These are phyloP conservation scores for Clitarchus hookeri DNA, from an alignment of 2,888 invertebrate genomes.

Conservation along the genomic window DNA sequence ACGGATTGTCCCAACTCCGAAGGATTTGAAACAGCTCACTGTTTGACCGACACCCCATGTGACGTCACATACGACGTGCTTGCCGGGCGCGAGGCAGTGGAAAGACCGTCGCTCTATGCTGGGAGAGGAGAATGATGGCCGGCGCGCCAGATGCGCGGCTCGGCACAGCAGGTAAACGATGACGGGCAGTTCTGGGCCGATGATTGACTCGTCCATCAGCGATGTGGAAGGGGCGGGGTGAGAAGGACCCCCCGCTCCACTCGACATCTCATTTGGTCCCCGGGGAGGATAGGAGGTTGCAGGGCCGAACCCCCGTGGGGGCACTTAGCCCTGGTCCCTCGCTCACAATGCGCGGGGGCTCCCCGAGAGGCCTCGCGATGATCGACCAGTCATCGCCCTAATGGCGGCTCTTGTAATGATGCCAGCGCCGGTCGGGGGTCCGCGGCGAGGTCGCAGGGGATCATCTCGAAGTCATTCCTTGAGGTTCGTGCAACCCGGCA, in stretches of 20 bases:
- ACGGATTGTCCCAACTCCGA: too few relatives aligned
- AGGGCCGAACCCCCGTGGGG: neutral
- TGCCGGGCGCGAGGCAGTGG: too few relatives aligned
- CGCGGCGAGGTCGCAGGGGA: neutral
- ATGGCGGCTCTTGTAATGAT: slow-evolving; percentile 14
- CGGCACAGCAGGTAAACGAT: slow-evolving; percentile 8
- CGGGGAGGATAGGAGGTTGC: neutral
- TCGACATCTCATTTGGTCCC: slow-evolving; percentile 7
- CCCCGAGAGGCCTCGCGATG: neutral
- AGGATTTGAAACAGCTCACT: too few relatives aligned
- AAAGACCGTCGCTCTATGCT: too few relatives aligned
- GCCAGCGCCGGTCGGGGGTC: neutral
- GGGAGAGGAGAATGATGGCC: neutral
- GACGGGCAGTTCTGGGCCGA: neutral
- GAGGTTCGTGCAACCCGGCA: too few relatives aligned
- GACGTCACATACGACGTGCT: too few relatives aligned
- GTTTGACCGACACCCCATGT: too few relatives aligned
- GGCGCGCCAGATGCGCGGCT: neutral
- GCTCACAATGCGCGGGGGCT: neutral
- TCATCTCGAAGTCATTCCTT: too few relatives aligned
- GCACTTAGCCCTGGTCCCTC: neutral
- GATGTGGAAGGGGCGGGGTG: neutral
- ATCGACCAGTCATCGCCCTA: slow-evolving; percentile 4
- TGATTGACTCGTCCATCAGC: slow-evolving; percentile 9
- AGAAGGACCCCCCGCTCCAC: neutral